Conservation (phyloP, 2,113 vertebrate species). For the Corynorhinus townsendii region DNA sequence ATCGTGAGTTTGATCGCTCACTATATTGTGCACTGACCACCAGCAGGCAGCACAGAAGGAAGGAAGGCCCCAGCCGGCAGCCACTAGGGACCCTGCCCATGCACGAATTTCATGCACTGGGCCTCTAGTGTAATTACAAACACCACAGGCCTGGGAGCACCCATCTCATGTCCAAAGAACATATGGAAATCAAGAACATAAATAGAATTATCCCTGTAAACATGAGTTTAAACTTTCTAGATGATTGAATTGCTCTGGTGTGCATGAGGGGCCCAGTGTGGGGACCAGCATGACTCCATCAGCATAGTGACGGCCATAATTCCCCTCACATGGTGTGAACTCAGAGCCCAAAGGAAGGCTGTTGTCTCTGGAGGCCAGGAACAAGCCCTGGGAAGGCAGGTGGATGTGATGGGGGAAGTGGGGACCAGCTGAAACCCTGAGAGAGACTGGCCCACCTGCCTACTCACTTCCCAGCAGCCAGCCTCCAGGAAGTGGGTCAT, state of each 20-base stretch:
- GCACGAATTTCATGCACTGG: too few relatives aligned
- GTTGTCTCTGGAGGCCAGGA: not conserved
- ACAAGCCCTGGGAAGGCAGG: not conserved
- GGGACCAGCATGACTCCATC: not conserved
- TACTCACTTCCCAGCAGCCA: not conserved
- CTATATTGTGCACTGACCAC: too few relatives aligned
- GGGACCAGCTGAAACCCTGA: not conserved
- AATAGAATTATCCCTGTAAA: not conserved
- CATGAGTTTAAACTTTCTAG: not conserved
- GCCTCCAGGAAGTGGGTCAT: fast-evolving
- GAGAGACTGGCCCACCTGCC: too few relatives aligned
- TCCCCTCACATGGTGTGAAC: not conserved
- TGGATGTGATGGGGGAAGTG: fast-evolving
- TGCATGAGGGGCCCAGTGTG: fast-evolving
- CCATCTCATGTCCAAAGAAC: not conserved
- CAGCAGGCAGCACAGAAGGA: too few relatives aligned
- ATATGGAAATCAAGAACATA: not conserved
- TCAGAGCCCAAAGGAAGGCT: not conserved
- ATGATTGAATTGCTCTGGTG: not conserved
- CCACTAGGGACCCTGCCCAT: too few relatives aligned
- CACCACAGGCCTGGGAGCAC: not conserved
- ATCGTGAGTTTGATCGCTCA: too few relatives aligned
- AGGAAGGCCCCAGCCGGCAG: too few relatives aligned
- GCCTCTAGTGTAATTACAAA: not conserved
- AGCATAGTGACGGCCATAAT: fast-evolving